Percentiles rank a stretch among this genome's conserved stretches.
These are phyloP conservation scores for Calliopum simillimum DNA, from an alignment of 2,888 invertebrate genomes.

Conservation along the genomic window DNA sequence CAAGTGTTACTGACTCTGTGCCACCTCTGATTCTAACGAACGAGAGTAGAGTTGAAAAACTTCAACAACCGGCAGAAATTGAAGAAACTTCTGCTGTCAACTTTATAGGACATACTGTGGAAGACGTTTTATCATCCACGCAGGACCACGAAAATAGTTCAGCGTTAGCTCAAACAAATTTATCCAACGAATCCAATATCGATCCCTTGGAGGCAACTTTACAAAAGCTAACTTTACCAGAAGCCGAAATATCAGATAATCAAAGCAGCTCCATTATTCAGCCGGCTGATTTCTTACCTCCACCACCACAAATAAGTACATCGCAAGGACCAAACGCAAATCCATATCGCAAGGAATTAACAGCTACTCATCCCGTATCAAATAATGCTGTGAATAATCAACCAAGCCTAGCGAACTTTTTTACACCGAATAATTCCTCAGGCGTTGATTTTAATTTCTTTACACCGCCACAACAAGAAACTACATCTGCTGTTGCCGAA, in stretches of 20 bases:
- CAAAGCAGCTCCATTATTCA: constrained; percentile 11
- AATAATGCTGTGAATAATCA: constrained; percentile 3
- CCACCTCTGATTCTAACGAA: background rate
- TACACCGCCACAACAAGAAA: background rate
- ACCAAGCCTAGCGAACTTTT: constrained; percentile 46
- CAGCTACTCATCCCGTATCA: background rate
- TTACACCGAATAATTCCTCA: constrained; percentile 36
- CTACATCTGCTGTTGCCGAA: background rate
- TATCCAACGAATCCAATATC: background rate
- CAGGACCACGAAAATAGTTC: constrained; percentile 20
- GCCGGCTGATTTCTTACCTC: constrained; percentile 31
- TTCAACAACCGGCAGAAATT: background rate
- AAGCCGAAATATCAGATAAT: background rate
- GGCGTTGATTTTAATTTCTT: constrained; percentile 45
- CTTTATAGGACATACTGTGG: constrained; percentile 44
- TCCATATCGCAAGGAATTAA: constrained; percentile 43
- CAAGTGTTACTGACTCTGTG: background rate
- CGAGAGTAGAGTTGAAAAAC: no score
- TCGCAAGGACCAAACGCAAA: constrained; percentile 31
- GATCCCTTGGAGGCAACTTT: constrained; percentile 39
- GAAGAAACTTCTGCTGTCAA: background rate
- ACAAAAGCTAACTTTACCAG: constrained; percentile 34
- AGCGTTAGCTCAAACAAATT: background rate
- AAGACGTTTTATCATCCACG: constrained; percentile 45
- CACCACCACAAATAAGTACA: constrained; percentile 31